These are phyloP conservation scores for Mandrillus leucophaeus DNA, from an alignment of 2,113 vertebrate species.

Conservation along the genomic window DNA sequence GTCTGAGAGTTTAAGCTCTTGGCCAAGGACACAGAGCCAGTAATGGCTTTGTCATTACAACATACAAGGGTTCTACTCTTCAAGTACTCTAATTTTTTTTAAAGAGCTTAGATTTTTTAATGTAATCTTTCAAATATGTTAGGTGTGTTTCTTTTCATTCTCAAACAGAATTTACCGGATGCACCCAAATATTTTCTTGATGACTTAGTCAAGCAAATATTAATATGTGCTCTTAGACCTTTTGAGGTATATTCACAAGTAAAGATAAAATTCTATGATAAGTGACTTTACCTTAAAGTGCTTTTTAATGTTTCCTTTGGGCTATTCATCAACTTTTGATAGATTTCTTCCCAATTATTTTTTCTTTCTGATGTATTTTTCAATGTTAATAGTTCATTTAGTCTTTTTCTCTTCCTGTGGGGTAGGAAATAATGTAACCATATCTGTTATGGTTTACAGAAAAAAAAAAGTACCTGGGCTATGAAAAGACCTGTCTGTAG, in stretches of 20 bases:
- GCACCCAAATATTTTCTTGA: not conserved
- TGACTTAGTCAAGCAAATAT: not conserved
- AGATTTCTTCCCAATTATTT: not conserved
- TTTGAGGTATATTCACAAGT: not conserved
- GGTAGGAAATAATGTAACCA: not conserved
- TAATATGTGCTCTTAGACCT: not conserved
- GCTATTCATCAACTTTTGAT: not conserved
- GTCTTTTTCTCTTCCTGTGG: not conserved
- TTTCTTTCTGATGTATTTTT: not conserved
- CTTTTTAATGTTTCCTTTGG: not conserved
- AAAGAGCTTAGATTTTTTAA: not conserved
- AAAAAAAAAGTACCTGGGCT: not conserved
- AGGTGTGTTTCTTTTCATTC: not conserved
- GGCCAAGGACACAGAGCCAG: not conserved
- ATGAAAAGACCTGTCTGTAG: not conserved
- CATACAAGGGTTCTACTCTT: not conserved
- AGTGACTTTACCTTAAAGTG: not conserved
- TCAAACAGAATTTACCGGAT: not conserved
- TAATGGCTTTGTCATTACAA: not conserved
- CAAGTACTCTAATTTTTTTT: not conserved
- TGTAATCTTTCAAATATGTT: not conserved
- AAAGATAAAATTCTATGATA: not conserved
- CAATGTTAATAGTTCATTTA: not conserved
- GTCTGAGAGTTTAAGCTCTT: not conserved
- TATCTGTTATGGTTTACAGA: not conserved